Conservation (phyloP, 2,113 vertebrate genomes). For the Elachura formosa region DNA sequence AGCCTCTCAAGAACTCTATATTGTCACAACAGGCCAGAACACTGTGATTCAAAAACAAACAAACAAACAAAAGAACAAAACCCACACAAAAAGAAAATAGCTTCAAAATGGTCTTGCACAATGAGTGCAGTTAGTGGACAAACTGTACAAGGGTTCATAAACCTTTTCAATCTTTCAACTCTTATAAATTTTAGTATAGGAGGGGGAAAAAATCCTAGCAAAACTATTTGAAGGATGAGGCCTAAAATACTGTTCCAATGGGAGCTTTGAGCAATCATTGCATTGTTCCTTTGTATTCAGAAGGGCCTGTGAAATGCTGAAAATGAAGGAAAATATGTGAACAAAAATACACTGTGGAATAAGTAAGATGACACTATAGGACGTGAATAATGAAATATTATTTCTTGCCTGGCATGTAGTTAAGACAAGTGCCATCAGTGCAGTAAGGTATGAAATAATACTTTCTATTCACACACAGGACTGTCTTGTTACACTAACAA, state of each 20-base stretch:
- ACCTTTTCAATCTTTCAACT: neutral
- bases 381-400: neutral
- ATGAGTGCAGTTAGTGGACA: neutral
- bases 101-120: neutral
- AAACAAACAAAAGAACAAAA: neutral
- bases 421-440: neutral
- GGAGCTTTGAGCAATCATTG: neutral
- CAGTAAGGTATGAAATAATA: conserved; percentile 1
- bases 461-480: neutral
- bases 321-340: neutral
- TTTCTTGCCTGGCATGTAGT: neutral
- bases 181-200: neutral
- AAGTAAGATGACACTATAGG: neutral
- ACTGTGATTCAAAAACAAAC: neutral
- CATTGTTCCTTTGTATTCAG: neutral
- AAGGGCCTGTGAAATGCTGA: neutral
- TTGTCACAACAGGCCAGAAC: neutral
- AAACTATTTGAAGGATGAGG: neutral
- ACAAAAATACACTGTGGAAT: neutral
- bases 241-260: neutral
- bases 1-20: neutral
- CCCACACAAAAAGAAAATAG: neutral
- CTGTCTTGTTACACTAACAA: neutral
- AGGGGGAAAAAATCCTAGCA: accelerated
- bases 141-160: neutral